phyloP scores from a whole-genome alignment of 1,140 invertebrate genomes.

The Carposina sasakii region DNA sequence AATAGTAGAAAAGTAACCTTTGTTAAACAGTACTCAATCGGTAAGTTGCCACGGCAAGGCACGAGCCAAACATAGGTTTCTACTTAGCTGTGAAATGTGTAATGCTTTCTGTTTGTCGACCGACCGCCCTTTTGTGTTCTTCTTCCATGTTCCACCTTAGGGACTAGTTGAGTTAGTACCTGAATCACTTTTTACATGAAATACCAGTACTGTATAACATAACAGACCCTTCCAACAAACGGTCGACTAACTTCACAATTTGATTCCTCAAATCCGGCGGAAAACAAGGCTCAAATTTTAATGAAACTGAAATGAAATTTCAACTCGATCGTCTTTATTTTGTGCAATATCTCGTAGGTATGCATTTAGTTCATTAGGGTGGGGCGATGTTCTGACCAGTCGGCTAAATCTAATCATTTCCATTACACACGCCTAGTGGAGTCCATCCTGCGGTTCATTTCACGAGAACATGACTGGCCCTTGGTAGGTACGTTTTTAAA shows the following conservation, averaged over 20 bases:
- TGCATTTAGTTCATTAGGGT: conserved; percentile 16
- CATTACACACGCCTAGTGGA: conserved; percentile 59
- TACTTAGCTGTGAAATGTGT: conserved; percentile 65
- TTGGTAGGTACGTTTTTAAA: too few species aligned
- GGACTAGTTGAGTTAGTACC: too few species aligned
- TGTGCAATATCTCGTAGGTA: too few species aligned
- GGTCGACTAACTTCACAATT: too few species aligned
- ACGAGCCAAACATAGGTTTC: conserved; percentile 50
- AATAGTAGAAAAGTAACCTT: conserved; percentile 31
- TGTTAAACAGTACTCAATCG: conserved; percentile 57
- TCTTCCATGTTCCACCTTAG: background rate
- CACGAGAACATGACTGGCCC: conserved; percentile 42
- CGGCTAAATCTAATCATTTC: conserved; percentile 66
- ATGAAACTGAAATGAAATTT: too few species aligned
- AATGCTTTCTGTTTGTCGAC: conserved; percentile 21
- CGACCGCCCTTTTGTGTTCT: conserved; percentile 7
- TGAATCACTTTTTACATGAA: too few species aligned
- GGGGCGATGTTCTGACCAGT: conserved; percentile 36
- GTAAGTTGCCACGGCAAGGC: conserved; percentile 29
- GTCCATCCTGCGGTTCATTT: conserved; percentile 66
- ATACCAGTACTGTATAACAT: too few species aligned
- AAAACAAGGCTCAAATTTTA: too few species aligned
- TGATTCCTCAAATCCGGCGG: too few species aligned
- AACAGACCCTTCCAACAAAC: too few species aligned
- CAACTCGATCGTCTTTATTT: too few species aligned